Percentiles rank a stretch among this genome's conserved stretches.
These are phyloP conservation scores for Saccopteryx leptura DNA, from an alignment of 2,113 vertebrate species.

Conservation along the genomic window DNA sequence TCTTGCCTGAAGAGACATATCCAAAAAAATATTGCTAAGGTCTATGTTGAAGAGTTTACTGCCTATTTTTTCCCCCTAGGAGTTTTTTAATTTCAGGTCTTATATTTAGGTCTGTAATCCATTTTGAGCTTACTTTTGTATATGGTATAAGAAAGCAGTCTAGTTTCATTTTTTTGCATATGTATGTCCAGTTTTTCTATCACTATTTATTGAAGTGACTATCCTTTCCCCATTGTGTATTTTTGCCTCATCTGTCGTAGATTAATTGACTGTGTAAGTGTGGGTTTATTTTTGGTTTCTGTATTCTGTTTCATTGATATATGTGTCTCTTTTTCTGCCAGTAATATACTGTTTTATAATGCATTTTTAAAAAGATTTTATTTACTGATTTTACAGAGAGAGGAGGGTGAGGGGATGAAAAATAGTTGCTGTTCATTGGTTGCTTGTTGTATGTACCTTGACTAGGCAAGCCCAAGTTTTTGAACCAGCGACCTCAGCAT, in stretches of 20 bases:
- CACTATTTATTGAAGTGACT: neutral
- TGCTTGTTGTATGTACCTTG: too few relatives aligned
- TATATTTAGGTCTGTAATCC: neutral
- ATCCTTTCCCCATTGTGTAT: neutral
- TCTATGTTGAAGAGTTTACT: neutral
- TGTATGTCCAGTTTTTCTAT: neutral
- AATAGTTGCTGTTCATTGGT: too few relatives aligned
- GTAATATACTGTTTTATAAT: neutral
- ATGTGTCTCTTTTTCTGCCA: neutral
- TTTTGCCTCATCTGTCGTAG: neutral
- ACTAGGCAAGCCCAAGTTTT: too few relatives aligned
- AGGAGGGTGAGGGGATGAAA: too few relatives aligned
- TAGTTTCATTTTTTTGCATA: neutral
- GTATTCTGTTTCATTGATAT: neutral
- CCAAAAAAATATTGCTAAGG: neutral
- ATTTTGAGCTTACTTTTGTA: neutral
- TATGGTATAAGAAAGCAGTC: neutral
- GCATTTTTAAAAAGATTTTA: too few relatives aligned
- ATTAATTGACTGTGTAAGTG: neutral
- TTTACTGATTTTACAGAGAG: too few relatives aligned
- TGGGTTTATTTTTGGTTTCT: neutral
- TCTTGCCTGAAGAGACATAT: neutral
- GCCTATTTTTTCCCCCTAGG: neutral
- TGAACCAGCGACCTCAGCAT: too few relatives aligned
- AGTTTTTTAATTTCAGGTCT: neutral